phyloP scores from a whole-genome alignment of 2,113 vertebrate genomes.

The Rhynchopsitta pachyrhyncha region DNA sequence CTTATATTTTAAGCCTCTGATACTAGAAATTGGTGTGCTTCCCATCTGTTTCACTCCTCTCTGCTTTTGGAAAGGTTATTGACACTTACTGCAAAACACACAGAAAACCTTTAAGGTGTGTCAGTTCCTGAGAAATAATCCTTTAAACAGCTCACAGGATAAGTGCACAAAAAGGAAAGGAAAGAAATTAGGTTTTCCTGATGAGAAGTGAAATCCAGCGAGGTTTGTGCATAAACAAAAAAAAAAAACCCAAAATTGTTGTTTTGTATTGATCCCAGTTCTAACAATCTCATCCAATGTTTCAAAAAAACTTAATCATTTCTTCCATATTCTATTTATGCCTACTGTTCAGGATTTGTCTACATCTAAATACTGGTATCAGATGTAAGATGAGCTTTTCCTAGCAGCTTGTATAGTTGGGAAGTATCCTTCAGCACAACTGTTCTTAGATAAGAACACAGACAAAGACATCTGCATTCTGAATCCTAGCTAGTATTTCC shows the following conservation, averaged over 20 bases:
- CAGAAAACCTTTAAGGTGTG: not conserved
- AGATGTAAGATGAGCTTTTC: not conserved
- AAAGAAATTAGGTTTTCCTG: not conserved
- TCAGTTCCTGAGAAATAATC: not conserved
- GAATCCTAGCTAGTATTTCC: not conserved
- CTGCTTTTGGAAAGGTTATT: not conserved
- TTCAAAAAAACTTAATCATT: not conserved
- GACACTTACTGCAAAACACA: not conserved
- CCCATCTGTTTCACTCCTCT: not conserved
- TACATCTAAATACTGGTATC: not conserved
- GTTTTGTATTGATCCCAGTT: not conserved
- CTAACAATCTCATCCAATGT: not conserved
- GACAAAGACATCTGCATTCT: not conserved
- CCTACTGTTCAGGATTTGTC: not conserved
- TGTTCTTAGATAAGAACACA: not conserved
- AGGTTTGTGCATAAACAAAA: not conserved
- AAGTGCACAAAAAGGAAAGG: not conserved
- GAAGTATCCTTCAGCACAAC: not conserved
- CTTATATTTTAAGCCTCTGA: not conserved
- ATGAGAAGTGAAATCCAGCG: not conserved
- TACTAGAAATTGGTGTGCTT: not conserved
- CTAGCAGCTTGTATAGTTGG: not conserved
- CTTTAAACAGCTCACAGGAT: not conserved
- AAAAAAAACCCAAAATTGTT: not conserved
- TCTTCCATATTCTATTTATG: not conserved